Evolutionary conservation across 2,888 invertebrate species (phyloP), one percentile per base, ranked within the genome.

Genomic region (Andrena haemorrhoa): DNA sequence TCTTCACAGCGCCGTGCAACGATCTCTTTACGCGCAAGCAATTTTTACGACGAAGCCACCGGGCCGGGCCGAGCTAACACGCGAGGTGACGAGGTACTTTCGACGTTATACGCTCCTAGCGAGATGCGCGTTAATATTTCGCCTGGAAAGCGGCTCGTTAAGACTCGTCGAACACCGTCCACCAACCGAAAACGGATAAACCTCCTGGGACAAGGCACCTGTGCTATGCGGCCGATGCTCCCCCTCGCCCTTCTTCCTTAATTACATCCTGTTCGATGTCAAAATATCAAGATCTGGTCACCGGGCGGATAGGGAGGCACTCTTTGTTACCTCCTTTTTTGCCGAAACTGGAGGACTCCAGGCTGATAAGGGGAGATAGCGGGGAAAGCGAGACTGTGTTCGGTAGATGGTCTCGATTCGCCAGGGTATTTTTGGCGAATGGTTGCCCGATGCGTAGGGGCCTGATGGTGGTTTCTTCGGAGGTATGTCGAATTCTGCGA

Each of bases 1-100:
- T 90, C 89, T 90, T 89, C 20, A 87, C 86, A 83, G 76, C 88
- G 89, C 80, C 89, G 82, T 88, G 86, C 88, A 93, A 92, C 92
- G 90, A 93, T 92, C 92, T 93, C 92, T 93, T 93, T 92, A 93
- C 93, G 93, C 92, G 92, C 93, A 93, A 90, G 93, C 93, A 93
- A 93, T 93, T 93, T 93, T 93, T 93, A 93, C 88, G 92, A 93
- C 92, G 89, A 88, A 92, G 86, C 90, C 92, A 92, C 89, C 90
- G 87, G 92, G 90, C 91, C 92, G 91, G 89, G 78, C 90, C 90
- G 90, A 91, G 83, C 85, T 91, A 89, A 89, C 93, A 93, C 93
- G 93, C 93, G 87, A 93, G 86, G 90, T 90, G 90, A 91, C 90
- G 89, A 89, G 85, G 63, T 82, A 75, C 83, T 88, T 88, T 89